Evolutionary conservation across 2,888 invertebrate species (phyloP).

Genomic region (Meandrusa payeni): DNA sequence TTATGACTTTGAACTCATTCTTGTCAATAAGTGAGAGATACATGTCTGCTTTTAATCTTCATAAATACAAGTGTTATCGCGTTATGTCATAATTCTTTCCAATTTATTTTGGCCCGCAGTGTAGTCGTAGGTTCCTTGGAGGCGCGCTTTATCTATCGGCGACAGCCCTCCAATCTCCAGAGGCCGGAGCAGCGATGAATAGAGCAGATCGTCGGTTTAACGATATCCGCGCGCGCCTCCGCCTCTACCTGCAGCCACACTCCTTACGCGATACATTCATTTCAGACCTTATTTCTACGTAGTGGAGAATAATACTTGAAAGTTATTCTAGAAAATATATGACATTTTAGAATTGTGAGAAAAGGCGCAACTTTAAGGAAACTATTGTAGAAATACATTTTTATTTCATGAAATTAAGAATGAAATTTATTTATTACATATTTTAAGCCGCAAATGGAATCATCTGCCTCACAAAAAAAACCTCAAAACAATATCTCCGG

Average conservation of each 20-base stretch:
- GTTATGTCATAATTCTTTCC: not conserved
- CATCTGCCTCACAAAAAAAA: no score
- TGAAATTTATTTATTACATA: no score
- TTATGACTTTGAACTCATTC: no score
- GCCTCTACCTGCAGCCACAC: constrained; percentile 16
- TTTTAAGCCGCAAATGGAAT: no score
- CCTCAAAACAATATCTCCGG: no score
- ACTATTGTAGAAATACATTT: constrained; percentile 4
- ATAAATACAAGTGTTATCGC: no score
- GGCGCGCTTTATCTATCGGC: constrained; percentile 41
- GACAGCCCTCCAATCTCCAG: constrained; percentile 32
- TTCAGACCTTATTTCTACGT: constrained; percentile 6
- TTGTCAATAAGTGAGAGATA: no score
- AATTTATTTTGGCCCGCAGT: constrained; percentile 27
- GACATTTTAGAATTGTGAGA: constrained; percentile 17
- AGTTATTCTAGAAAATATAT: constrained; percentile 19
- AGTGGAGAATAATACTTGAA: constrained; percentile 18
- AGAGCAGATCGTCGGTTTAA: constrained; percentile 28
- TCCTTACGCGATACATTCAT: constrained; percentile 10
- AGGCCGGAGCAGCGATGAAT: constrained; percentile 27
- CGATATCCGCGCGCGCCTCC: constrained; percentile 11
- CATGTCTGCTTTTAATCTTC: no score
- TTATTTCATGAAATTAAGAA: not conserved
- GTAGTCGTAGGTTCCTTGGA: constrained; percentile 30
- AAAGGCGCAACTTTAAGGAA: constrained; percentile 13